Conservation (phyloP, 2,888 invertebrate genomes). For the Macroteleia sp. region DNA sequence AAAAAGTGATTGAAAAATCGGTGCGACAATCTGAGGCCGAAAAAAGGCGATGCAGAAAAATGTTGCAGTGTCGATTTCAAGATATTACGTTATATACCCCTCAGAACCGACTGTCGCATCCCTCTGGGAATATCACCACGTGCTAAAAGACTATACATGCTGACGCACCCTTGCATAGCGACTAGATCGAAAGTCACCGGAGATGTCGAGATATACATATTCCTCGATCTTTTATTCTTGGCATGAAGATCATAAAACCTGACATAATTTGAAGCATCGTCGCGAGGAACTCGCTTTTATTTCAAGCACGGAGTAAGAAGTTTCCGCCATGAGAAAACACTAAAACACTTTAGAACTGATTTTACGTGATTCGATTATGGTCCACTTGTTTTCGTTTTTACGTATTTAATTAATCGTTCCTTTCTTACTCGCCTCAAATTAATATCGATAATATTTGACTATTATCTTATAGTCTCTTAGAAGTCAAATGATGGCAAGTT, state of each 20-base stretch:
- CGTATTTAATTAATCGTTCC: slow-evolving; percentile 17
- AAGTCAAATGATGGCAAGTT: slow-evolving; percentile 16
- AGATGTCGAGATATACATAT: slow-evolving; percentile 63
- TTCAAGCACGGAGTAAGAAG: slow-evolving; percentile 42
- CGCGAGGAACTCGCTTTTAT: slow-evolving; percentile 58
- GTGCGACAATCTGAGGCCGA: slow-evolving; percentile 21
- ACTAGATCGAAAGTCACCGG: slow-evolving; percentile 64
- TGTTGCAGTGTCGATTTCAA: slow-evolving; percentile 72
- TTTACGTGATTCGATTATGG: slow-evolving; percentile 41
- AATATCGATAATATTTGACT: slow-evolving; percentile 1
- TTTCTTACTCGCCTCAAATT: neutral
- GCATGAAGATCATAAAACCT: slow-evolving; percentile 70
- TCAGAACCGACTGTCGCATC: slow-evolving; percentile 67
- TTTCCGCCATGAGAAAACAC: slow-evolving; percentile 32
- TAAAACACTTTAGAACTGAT: slow-evolving; percentile 44
- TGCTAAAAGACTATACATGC: slow-evolving; percentile 64
- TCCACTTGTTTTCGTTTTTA: neutral
- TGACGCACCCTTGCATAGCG: slow-evolving; percentile 62
- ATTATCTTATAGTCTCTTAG: neutral
- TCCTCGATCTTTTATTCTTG: slow-evolving; percentile 64
- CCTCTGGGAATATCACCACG: slow-evolving; percentile 70
- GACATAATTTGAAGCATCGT: slow-evolving; percentile 71
- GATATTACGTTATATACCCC: slow-evolving; percentile 70
- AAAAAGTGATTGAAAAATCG: slow-evolving; percentile 41
- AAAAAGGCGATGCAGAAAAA: slow-evolving; percentile 68